Conservation (phyloP, 2,888 invertebrate genomes). For the Petrolisthes cinctipes region DNA sequence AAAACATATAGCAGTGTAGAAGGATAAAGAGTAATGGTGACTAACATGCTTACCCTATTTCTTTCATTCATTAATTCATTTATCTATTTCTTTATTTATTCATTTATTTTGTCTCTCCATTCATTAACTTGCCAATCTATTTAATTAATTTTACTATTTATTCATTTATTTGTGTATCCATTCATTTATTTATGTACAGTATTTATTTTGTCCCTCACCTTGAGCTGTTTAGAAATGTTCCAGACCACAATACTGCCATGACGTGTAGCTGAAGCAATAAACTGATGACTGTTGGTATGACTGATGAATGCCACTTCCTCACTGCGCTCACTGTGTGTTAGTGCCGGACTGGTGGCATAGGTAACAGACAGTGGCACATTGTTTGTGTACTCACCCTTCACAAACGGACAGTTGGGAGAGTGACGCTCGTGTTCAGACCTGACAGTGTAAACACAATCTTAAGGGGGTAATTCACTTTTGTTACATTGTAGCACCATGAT, state of each 20-base stretch:
- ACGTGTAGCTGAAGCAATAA: slow-evolving; percentile 58
- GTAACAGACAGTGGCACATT: slow-evolving; percentile 91
- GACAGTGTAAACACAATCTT: background rate
- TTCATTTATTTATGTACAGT: too few relatives aligned
- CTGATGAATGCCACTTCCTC: slow-evolving; percentile 56
- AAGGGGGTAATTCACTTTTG: too few relatives aligned
- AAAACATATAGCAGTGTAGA: too few relatives aligned
- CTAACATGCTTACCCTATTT: too few relatives aligned
- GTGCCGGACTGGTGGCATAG: slow-evolving; percentile 85
- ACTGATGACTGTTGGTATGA: slow-evolving; percentile 58
- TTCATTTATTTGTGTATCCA: too few relatives aligned
- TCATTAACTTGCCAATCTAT: too few relatives aligned
- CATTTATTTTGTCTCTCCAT: too few relatives aligned
- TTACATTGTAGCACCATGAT: too few relatives aligned
- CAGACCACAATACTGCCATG: slow-evolving; percentile 81
- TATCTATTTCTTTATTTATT: too few relatives aligned
- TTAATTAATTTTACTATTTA: too few relatives aligned
- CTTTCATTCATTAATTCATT: too few relatives aligned
- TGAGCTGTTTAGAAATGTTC: slow-evolving; percentile 85
- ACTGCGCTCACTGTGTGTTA: slow-evolving; percentile 70
- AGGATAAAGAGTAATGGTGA: too few relatives aligned
- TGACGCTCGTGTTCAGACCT: slow-evolving; percentile 94
- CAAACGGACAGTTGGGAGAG: slow-evolving; percentile 92
- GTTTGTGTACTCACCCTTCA: slow-evolving; percentile 93
- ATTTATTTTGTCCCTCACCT: slow-evolving; percentile 70